phyloP scores from a whole-genome alignment of 1,140 invertebrate genomes.

The Papilio helenus region DNA sequence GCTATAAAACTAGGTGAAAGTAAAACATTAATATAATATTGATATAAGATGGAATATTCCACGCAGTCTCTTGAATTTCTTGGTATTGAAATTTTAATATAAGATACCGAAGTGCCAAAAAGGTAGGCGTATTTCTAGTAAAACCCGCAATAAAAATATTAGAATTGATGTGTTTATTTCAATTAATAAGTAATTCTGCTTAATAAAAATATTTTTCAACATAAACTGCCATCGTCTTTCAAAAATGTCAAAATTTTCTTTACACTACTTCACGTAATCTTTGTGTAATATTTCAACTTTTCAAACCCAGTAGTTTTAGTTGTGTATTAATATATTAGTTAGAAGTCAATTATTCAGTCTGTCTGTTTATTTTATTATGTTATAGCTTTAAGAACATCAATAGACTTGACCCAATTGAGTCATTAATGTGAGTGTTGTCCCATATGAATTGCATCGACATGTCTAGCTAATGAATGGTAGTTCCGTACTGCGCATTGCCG shows the following conservation, averaged over 20 bases:
- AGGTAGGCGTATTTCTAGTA: background rate
- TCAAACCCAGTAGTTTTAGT: no score
- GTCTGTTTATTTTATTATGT: no score
- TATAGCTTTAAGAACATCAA: background rate
- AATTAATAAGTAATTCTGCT: background rate
- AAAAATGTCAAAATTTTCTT: no score
- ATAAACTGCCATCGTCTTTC: background rate
- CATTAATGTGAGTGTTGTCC: constrained; percentile 15
- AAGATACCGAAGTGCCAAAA: background rate
- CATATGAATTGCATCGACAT: constrained; percentile 43
- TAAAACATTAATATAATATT: background rate
- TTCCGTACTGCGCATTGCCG: constrained; percentile 40
- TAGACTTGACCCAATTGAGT: background rate
- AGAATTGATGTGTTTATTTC: background rate
- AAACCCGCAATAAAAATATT: background rate
- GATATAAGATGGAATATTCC: background rate
- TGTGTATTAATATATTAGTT: no score
- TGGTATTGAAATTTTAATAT: background rate
- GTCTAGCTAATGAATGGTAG: constrained; percentile 43
- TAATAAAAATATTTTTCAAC: background rate
- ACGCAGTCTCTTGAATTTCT: background rate
- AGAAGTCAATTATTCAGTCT: no score
- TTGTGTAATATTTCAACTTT: no score
- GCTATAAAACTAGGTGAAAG: background rate
- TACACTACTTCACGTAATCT: no score